Percentiles rank a stretch among this genome's conserved stretches.
Evolutionary conservation across 2,797 vertebrate species (phyloP).

Genomic region (Nasua narica): DNA sequence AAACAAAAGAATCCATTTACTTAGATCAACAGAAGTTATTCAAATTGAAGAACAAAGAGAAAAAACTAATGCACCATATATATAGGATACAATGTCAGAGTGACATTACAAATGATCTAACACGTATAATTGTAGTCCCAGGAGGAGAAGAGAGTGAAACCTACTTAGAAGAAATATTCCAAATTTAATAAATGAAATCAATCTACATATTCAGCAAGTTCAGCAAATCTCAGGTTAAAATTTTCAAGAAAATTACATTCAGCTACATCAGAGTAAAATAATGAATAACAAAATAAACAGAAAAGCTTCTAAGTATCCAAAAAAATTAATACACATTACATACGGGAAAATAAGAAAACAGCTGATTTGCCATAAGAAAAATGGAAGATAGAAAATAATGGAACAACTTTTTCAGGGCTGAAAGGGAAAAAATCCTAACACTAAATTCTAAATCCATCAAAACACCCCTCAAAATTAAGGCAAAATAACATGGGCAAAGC

Average conservation of each 20-base stretch:
- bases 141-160: background rate
- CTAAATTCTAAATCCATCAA: background rate
- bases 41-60: background rate
- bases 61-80: background rate
- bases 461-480: background rate
- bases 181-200: background rate
- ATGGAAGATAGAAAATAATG: background rate
- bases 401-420: background rate
- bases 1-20: background rate
- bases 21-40: background rate
- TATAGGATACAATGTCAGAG: background rate
- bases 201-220: background rate
- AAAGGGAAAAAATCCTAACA: background rate
- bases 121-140: background rate
- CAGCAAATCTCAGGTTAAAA: background rate
- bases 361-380: background rate
- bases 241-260: background rate
- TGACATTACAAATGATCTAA: background rate
- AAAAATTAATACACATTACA: background rate
- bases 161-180: background rate
- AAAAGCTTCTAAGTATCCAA: background rate
- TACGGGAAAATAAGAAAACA: background rate
- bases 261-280: background rate
- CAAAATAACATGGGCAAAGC: background rate
- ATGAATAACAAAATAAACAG: background rate